Evolutionary conservation across 2,888 invertebrate species (phyloP).

Genomic region (Anticlea derivata): DNA sequence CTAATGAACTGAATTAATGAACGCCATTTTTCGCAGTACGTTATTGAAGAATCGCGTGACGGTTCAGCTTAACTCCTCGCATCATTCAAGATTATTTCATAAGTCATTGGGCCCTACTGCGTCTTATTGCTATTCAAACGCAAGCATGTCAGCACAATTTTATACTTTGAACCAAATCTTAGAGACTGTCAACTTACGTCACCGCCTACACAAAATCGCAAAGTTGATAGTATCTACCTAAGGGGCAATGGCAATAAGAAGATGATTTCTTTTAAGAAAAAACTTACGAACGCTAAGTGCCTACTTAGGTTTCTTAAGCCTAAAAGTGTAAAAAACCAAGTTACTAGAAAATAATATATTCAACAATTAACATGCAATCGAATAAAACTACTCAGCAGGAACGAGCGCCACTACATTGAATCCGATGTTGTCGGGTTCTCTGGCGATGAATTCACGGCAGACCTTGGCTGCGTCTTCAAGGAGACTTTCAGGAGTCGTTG

Average conservation of each 20-base stretch:
- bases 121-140: too few relatives aligned
- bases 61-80: constrained; percentile 43
- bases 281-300: constrained; percentile 24
- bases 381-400: constrained; percentile 60
- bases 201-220: too few relatives aligned
- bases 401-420: constrained; percentile 94
- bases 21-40: constrained; percentile 60
- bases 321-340: constrained; percentile 27
- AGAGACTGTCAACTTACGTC: too few relatives aligned
- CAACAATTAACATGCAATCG: constrained; percentile 5
- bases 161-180: too few relatives aligned
- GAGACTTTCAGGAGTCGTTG: constrained; percentile 88
- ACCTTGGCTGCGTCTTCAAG: constrained; percentile 92
- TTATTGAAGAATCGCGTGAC: constrained; percentile 64
- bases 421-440: constrained; percentile 93
- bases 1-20: constrained; percentile 70
- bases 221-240: too few relatives aligned
- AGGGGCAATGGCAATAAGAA: too few relatives aligned
- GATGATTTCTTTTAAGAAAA: too few relatives aligned
- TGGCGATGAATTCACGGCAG: constrained; percentile 91
- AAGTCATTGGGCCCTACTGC: too few relatives aligned
- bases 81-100: constrained; percentile 53
- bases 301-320: constrained; percentile 34
- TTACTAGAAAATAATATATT: constrained; percentile 18
- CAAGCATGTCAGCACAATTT: too few relatives aligned